phyloP scores from a whole-genome alignment of 35 echinoderm and acorn worm species.

The Apostichopus japonicus region DNA sequence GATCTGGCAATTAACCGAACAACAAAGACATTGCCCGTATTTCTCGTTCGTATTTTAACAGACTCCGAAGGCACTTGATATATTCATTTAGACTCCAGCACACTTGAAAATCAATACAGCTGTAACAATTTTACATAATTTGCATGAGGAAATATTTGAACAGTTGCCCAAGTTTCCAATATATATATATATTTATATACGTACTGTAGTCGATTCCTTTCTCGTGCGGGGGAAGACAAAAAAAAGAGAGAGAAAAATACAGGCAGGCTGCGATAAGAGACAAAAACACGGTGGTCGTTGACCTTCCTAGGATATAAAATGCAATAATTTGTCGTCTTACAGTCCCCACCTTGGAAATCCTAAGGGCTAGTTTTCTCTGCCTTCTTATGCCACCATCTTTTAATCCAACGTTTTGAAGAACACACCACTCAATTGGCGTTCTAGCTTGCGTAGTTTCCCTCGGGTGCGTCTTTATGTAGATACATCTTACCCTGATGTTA shows the following conservation, averaged over 20 bases:
- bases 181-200: not conserved
- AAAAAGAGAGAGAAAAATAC: too few relatives aligned
- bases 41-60: not conserved
- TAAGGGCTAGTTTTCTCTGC: slow-evolving; percentile 13
- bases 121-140: slow-evolving; percentile 50
- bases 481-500: slow-evolving; percentile 39
- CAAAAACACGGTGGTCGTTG: slow-evolving; percentile 12
- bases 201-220: too few relatives aligned
- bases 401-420: slow-evolving; percentile 39
- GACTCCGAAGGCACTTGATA: not conserved
- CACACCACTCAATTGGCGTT: slow-evolving; percentile 44
- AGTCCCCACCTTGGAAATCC: slow-evolving; percentile 49
- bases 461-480: slow-evolving; percentile 36
- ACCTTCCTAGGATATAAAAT: slow-evolving; percentile 36
- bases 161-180: slow-evolving; percentile 15
- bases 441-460: not conserved
- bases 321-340: slow-evolving; percentile 35
- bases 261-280: not conserved
- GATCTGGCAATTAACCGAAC: not conserved
- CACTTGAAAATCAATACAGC: slow-evolving; percentile 48
- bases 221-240: too few relatives aligned
- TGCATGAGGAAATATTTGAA: slow-evolving; percentile 30
- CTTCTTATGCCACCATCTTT: slow-evolving; percentile 43
- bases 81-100: slow-evolving; percentile 28
- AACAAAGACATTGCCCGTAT: not conserved